phyloP scores from a whole-genome alignment of 2,113 vertebrate genomes.

The Axis porcinus region DNA sequence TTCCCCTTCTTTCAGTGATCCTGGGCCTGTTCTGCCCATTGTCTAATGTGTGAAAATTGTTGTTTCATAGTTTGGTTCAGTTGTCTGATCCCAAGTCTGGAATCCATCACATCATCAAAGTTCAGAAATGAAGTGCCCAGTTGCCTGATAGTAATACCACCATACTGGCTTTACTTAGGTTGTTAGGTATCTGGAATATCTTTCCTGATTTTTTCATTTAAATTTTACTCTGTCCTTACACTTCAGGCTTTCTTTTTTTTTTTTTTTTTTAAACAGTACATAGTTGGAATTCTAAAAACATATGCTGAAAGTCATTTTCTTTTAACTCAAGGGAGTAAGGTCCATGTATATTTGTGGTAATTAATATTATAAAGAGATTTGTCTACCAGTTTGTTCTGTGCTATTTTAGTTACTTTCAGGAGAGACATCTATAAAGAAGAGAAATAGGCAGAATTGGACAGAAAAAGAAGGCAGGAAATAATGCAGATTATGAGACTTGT shows the following conservation, averaged over 20 bases:
- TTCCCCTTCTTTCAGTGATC: too few relatives aligned
- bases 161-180: neutral
- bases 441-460: accelerated
- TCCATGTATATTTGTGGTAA: neutral
- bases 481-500: neutral
- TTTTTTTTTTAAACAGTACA: neutral
- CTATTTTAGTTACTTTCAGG: neutral
- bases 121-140: neutral
- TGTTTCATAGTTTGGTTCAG: neutral
- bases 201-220: neutral
- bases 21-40: neutral
- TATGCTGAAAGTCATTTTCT: neutral
- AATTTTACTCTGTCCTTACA: neutral
- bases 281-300: neutral
- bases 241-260: neutral
- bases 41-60: neutral
- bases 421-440: neutral
- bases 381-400: neutral
- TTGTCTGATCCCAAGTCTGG: neutral
- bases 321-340: neutral
- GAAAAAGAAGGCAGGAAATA: neutral
- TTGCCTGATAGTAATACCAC: neutral
- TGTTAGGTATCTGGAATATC: neutral
- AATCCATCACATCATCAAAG: neutral
- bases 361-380: neutral